Evolutionary conservation across 2,113 vertebrate species (phyloP).

Genomic region (Brachyhypopomus occidentalis): DNA sequence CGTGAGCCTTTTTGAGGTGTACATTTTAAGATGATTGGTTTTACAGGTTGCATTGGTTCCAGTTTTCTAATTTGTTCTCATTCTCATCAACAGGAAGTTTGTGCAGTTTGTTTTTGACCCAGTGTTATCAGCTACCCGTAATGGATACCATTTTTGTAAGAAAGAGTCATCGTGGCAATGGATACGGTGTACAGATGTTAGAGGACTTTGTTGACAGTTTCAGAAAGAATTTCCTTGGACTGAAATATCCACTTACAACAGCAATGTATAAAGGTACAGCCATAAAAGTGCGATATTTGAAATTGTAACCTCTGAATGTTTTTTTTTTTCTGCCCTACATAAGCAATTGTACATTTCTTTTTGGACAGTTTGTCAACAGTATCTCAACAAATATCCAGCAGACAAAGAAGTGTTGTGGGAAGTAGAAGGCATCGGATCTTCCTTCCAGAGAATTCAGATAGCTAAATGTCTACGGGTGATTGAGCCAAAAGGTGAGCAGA

Average conservation of each 20-base stretch:
- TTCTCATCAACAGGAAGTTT: conserved; percentile 73
- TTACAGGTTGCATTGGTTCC: background rate
- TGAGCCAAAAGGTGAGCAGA: conserved; percentile 67
- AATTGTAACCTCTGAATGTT: background rate
- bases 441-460: conserved; percentile 77
- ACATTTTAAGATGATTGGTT: background rate
- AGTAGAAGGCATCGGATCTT: conserved; percentile 78
- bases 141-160: conserved; percentile 88
- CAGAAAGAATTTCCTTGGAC: conserved; percentile 75
- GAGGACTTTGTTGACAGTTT: conserved; percentile 86
- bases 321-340: background rate
- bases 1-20: background rate
- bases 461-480: conserved; percentile 68
- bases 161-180: conserved; percentile 74
- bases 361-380: conserved; percentile 81
- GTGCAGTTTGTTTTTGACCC: conserved; percentile 57
- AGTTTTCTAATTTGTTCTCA: background rate
- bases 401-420: conserved; percentile 82
- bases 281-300: background rate
- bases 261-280: conserved; percentile 79
- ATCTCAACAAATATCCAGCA: conserved; percentile 79
- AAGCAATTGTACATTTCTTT: conserved; percentile 12
- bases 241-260: conserved; percentile 79
- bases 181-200: conserved; percentile 80
- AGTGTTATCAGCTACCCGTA: conserved; percentile 79